Evolutionary conservation across 2,113 vertebrate genomes (phyloP).

Genomic region (Thomomys bottae): DNA sequence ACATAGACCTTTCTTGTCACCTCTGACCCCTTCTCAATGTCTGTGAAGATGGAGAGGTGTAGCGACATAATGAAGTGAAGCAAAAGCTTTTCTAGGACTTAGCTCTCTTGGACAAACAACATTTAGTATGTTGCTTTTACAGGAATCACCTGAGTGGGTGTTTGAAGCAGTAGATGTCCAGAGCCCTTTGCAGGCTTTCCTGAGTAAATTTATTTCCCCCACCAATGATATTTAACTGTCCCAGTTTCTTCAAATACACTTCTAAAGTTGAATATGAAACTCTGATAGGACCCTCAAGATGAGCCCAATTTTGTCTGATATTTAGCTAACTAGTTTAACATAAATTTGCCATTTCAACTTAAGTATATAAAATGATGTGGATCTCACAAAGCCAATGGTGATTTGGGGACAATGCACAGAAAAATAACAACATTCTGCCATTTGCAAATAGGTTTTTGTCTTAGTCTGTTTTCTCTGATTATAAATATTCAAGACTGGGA

Average conservation of each 20-base stretch:
- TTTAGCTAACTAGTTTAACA: no score
- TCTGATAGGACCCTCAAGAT: not conserved
- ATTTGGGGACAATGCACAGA: not conserved
- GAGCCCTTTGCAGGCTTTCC: not conserved
- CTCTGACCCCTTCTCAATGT: no score
- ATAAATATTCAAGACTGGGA: not conserved
- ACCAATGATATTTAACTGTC: not conserved
- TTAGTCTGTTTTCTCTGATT: not conserved
- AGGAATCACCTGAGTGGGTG: not conserved
- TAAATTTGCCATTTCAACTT: not conserved
- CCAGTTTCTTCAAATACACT: not conserved
- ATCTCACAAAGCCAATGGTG: fast-evolving
- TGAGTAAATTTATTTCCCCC: not conserved
- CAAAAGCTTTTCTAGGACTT: not conserved
- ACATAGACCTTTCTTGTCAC: no score
- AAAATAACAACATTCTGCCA: not conserved
- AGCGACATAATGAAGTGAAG: no score
- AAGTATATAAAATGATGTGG: not conserved
- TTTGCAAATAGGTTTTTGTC: not conserved
- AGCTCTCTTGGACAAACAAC: fast-evolving
- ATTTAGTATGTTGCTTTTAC: no score
- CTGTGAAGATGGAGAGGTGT: no score
- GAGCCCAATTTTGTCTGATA: not conserved
- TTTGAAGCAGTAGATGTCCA: not conserved
- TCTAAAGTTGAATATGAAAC: not conserved